phyloP scores from a whole-genome alignment of 2,797 vertebrate genomes.

The Dicrostonyx torquatus region DNA sequence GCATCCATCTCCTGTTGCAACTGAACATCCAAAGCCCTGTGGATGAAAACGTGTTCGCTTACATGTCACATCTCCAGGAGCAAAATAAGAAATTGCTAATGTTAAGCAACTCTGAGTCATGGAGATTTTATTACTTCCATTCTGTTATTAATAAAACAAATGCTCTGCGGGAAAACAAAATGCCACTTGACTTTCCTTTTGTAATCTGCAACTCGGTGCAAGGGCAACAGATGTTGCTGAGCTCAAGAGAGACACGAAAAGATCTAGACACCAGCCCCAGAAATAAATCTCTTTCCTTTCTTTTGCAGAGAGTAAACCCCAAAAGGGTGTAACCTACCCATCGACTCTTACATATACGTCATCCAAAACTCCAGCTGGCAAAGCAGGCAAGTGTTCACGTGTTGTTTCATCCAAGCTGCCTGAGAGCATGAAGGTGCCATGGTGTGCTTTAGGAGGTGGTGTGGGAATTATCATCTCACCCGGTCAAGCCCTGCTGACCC shows the following conservation, averaged over 20 bases:
- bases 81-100: background rate
- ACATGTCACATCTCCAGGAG: background rate
- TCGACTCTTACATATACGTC: slow-evolving; percentile 91
- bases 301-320: slow-evolving; percentile 93
- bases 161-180: slow-evolving; percentile 35
- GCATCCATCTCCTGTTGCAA: background rate
- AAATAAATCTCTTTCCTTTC: slow-evolving; percentile 50
- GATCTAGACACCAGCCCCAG: slow-evolving; percentile 48
- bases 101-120: slow-evolving; percentile 6
- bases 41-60: background rate
- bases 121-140: slow-evolving; percentile 39
- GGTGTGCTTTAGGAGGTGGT: background rate
- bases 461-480: slow-evolving; percentile 50
- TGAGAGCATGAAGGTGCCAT: background rate
- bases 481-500: background rate
- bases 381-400: slow-evolving; percentile 88
- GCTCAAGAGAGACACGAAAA: slow-evolving; percentile 13
- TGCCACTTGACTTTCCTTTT: slow-evolving; percentile 42
- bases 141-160: slow-evolving; percentile 59
- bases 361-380: slow-evolving; percentile 88
- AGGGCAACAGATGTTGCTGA: slow-evolving; percentile 10
- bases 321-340: slow-evolving; percentile 95
- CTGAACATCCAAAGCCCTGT: background rate
- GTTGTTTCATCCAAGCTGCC: slow-evolving; percentile 37
- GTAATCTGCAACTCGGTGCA: slow-evolving; percentile 32